phyloP scores from a whole-genome alignment of 2,797 vertebrate genomes.

The Rhinogobio ventralis region DNA sequence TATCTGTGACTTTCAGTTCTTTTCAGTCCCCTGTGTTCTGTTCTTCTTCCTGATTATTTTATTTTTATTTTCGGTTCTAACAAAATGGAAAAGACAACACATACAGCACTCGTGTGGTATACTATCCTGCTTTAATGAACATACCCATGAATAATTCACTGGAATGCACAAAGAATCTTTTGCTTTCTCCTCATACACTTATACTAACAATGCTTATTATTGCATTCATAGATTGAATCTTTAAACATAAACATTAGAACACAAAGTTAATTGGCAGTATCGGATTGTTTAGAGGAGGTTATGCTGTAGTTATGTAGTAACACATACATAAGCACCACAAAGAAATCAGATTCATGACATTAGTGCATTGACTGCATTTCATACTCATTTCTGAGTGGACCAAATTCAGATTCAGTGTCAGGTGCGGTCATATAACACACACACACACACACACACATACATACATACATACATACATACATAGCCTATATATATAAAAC shows the following conservation, averaged over 20 bases:
- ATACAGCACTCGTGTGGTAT: not conserved
- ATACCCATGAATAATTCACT: not conserved
- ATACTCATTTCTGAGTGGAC: not conserved
- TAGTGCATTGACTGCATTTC: not conserved
- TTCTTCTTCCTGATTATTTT: not conserved
- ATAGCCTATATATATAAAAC: not conserved
- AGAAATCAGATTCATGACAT: not conserved
- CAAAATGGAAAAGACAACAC: not conserved
- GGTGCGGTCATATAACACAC: too few relatives aligned
- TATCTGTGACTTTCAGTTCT: not conserved
- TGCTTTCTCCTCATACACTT: not conserved
- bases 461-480: too few relatives aligned
- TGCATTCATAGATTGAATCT: not conserved
- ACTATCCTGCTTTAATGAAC: not conserved
- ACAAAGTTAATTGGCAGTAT: not conserved
- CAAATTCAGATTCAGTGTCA: not conserved
- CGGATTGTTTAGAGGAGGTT: not conserved
- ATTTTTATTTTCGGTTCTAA: not conserved
- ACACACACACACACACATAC: too few relatives aligned
- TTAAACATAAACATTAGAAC: not conserved
- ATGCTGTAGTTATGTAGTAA: not conserved
- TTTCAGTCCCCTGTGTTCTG: not conserved
- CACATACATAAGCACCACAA: not conserved
- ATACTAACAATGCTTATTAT: not conserved
- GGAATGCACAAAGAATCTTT: not conserved